Conservation (phyloP, 2,113 vertebrate genomes). For the Atrichornis clamosus region DNA sequence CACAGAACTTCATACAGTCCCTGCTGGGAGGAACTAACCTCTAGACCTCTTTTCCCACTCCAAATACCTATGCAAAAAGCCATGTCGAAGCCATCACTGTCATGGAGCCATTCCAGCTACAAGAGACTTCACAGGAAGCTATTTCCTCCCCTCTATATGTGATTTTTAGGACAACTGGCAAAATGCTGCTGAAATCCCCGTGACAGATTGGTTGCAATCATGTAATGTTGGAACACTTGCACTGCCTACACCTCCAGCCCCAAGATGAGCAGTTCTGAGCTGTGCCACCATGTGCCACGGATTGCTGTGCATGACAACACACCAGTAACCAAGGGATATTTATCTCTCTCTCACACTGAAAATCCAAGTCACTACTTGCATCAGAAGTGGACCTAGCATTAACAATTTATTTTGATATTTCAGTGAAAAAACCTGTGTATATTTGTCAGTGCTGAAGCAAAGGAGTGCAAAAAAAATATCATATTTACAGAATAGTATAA, state of each 20-base stretch:
- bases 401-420: background rate
- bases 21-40: background rate
- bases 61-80: background rate
- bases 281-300: background rate
- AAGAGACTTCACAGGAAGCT: background rate
- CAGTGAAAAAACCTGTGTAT: background rate
- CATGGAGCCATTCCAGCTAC: background rate
- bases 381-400: background rate
- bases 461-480: background rate
- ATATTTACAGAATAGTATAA: slow-evolving; percentile 84
- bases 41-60: background rate
- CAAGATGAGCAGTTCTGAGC: background rate
- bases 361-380: background rate
- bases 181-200: background rate
- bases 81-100: background rate
- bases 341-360: background rate
- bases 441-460: background rate
- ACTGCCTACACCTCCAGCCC: background rate
- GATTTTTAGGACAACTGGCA: background rate
- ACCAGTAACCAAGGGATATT: background rate
- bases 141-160: background rate
- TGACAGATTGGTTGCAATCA: background rate
- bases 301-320: background rate
- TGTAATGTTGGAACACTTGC: background rate
- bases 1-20: background rate